Evolutionary conservation across 2,797 vertebrate species (phyloP).

Genomic region (Tarsius wallacei): DNA sequence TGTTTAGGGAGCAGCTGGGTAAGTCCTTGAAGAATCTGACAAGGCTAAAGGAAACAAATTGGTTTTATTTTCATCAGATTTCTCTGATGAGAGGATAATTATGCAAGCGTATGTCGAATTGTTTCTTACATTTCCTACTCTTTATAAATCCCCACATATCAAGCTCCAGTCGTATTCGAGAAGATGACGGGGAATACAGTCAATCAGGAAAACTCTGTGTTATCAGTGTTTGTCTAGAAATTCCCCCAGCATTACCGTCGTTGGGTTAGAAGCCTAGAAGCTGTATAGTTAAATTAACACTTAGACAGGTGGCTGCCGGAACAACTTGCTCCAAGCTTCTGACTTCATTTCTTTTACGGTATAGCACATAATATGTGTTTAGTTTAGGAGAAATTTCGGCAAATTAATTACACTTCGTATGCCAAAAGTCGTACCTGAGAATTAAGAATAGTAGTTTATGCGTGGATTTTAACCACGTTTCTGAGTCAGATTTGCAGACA

Average conservation of each 20-base stretch:
- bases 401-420: constrained; percentile 37
- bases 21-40: not conserved
- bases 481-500: not conserved
- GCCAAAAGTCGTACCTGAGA: not conserved
- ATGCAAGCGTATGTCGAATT: not conserved
- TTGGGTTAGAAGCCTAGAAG: constrained; percentile 25
- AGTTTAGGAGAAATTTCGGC: constrained; percentile 16
- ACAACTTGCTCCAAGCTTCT: constrained; percentile 23
- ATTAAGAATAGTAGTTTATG: constrained; percentile 23
- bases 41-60: not conserved
- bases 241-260: not conserved
- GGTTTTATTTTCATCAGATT: constrained; percentile 21
- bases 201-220: not conserved
- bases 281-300: not conserved
- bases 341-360: not conserved
- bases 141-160: not conserved
- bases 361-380: constrained; percentile 49
- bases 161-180: not conserved
- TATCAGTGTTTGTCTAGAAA: not conserved
- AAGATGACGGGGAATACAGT: not conserved
- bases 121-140: constrained; percentile 24
- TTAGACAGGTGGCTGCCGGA: not conserved
- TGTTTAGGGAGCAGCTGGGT: not conserved
- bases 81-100: constrained; percentile 36
- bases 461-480: not conserved